Evolutionary conservation across 2,888 invertebrate genomes (phyloP).

Genomic region (Acanthosepion lycidas): DNA sequence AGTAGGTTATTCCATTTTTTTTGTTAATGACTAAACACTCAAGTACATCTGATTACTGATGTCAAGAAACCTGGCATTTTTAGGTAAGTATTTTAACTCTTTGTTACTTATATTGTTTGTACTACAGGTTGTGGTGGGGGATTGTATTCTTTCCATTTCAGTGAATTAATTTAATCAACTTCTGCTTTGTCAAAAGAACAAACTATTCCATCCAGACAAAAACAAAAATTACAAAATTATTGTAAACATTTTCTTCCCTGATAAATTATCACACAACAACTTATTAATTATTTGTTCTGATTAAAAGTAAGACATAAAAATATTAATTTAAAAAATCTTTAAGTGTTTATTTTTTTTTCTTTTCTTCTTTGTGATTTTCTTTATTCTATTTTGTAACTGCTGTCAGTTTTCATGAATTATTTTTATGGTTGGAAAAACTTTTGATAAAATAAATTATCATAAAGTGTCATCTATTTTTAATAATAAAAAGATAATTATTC

Average conservation of each 20-base stretch:
- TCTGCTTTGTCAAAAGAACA: not conserved
- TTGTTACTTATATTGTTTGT: not conserved
- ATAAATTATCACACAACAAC: no score
- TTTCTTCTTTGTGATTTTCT: no score
- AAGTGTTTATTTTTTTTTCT: no score
- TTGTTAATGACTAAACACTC: not conserved
- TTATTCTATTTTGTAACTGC: no score
- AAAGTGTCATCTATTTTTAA: no score
- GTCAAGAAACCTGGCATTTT: not conserved
- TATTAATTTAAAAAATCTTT: no score
- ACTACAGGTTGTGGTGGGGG: not conserved
- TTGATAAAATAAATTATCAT: no score
- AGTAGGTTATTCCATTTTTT: not conserved
- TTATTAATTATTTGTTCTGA: no score
- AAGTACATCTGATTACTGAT: not conserved
- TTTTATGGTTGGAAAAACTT: not conserved
- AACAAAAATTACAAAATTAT: not conserved
- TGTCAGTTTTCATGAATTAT: not conserved
- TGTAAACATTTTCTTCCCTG: no score
- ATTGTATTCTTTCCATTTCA: not conserved
- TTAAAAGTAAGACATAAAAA: no score
- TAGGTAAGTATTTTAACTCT: not conserved
- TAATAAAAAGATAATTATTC: not conserved
- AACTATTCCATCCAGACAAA: not conserved
- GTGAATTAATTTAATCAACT: not conserved